phyloP scores from a whole-genome alignment of 2,797 vertebrate species.

The Melanotaenia nigrans region DNA sequence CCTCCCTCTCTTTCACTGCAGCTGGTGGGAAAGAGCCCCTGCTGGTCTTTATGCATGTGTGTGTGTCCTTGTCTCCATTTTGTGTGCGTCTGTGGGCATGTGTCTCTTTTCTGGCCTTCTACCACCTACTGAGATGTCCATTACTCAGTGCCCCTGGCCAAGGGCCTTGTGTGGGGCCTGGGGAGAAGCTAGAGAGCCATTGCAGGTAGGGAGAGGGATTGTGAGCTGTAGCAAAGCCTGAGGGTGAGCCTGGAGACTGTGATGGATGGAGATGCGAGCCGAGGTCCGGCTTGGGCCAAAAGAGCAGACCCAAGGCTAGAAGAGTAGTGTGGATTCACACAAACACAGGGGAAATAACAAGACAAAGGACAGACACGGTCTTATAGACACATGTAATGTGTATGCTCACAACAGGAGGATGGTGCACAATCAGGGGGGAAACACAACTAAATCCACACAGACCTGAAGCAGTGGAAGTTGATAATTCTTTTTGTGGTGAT shows the following conservation, averaged over 20 bases:
- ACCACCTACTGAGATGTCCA: slow-evolving; percentile 82
- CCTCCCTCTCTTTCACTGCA: slow-evolving; percentile 81
- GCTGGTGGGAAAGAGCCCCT: slow-evolving; percentile 83
- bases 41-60: slow-evolving; percentile 67
- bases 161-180: slow-evolving; percentile 65
- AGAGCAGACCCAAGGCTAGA: slow-evolving; percentile 66
- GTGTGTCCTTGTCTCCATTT: slow-evolving; percentile 51
- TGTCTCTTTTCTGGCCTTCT: slow-evolving; percentile 67
- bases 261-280: slow-evolving; percentile 77
- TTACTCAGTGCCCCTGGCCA: slow-evolving; percentile 86
- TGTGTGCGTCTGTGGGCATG: slow-evolving; percentile 59
- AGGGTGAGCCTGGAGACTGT: slow-evolving; percentile 75
- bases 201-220: slow-evolving; percentile 79
- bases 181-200: slow-evolving; percentile 80
- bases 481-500: slow-evolving; percentile 32
- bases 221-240: slow-evolving; percentile 55
- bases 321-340: slow-evolving; percentile 46
- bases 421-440: slow-evolving; percentile 4
- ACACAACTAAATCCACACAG: slow-evolving; percentile 41
- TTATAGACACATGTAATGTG: slow-evolving; percentile 21
- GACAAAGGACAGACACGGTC: slow-evolving; percentile 23
- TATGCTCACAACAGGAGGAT: slow-evolving; percentile 46
- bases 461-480: slow-evolving; percentile 43
- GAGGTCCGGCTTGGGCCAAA: slow-evolving; percentile 72
- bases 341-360: slow-evolving; percentile 80